Evolutionary conservation across 1,140 invertebrate genomes (phyloP), one percentile per base, ranked within the genome.

Genomic region (Manduca sexta): DNA sequence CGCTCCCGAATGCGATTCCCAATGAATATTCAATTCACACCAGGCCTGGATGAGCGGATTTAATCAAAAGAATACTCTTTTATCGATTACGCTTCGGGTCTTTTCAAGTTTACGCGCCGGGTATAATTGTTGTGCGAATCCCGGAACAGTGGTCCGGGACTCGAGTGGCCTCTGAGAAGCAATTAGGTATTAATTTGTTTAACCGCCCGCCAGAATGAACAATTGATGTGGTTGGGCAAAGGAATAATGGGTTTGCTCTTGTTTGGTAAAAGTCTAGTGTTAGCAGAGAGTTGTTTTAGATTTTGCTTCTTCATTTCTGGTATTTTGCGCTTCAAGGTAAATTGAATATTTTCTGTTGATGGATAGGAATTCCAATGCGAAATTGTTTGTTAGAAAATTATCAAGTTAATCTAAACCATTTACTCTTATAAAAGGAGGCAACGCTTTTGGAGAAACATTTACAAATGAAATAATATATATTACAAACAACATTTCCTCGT

Each of bases 161-260:
- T 45, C 41, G 49, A 48, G 45, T 45, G 50, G 18, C 34, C 21
- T 45, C 26, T 35, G 49, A 51, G 43, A 52, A 57, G 55, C 60
- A 69, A 71, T 71, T 66, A 62, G 52, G 53, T 54, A 63, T 58
- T 65, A 69, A 71, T 71, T 68, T 61, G 60, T 65, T 68, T 71
- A 71, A 68, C 35, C 55, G 64, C 55, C 45, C 60, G 46, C 54
- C 51, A 42, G 50, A 50, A 21, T 64, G 57, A 73, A 62, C 69
- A 68, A 68, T 64, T 56, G 69, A 57, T 64, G 69, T 51, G 66
- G 64, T 65, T 64, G 35, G 39, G 37, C 39, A 45, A 43, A 46
- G 31, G 46, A 50, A 67, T 70, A 63, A 64, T 57, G 55, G 56
- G 52, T 58, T 38, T 10, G 49, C 43, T 41, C 40, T 53, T 34